Conservation (phyloP, 2,888 invertebrate species). For the Temnothorax unifasciatus region DNA sequence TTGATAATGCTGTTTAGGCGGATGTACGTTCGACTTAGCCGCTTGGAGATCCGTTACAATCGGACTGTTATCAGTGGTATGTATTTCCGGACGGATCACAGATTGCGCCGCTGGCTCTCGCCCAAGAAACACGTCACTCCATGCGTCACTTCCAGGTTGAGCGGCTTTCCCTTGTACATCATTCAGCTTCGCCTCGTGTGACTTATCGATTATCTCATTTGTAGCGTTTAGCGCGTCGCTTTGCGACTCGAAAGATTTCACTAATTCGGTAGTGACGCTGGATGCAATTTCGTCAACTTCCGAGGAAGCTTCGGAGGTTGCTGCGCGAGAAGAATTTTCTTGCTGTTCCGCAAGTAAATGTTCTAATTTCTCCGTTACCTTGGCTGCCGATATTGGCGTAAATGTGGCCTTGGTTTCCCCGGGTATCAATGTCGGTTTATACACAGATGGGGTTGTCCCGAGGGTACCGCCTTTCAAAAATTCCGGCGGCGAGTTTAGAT, state of each 20-base stretch:
- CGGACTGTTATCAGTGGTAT: conserved; percentile 9
- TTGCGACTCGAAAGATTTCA: conserved; percentile 30
- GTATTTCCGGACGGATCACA: neutral
- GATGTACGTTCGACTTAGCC: conserved; percentile 32
- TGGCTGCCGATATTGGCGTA: conserved; percentile 79
- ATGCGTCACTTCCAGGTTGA: conserved; percentile 63
- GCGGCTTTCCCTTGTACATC: conserved; percentile 73
- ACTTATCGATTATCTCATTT: conserved; percentile 6
- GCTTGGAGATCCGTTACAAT: conserved; percentile 34
- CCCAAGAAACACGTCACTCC: conserved; percentile 44
- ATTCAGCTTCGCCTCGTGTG: conserved; percentile 17
- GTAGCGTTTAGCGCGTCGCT: conserved; percentile 12
- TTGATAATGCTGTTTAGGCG: conserved; percentile 52
- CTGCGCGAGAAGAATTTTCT: conserved; percentile 67
- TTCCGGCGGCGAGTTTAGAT: conserved; percentile 1
- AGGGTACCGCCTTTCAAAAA: neutral
- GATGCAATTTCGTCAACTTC: conserved; percentile 33
- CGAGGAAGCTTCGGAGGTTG: neutral
- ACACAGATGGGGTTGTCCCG: neutral
- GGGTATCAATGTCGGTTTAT: neutral
- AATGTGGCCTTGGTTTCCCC: conserved; percentile 66
- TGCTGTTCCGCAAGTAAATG: conserved; percentile 80
- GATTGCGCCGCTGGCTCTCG: conserved; percentile 34
- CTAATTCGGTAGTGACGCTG: conserved; percentile 15
- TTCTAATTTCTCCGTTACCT: conserved; percentile 82